Base-by-base conservation (phyloP, 2,113 vertebrate genomes). In the Pseudopipra pipra region DNA sequence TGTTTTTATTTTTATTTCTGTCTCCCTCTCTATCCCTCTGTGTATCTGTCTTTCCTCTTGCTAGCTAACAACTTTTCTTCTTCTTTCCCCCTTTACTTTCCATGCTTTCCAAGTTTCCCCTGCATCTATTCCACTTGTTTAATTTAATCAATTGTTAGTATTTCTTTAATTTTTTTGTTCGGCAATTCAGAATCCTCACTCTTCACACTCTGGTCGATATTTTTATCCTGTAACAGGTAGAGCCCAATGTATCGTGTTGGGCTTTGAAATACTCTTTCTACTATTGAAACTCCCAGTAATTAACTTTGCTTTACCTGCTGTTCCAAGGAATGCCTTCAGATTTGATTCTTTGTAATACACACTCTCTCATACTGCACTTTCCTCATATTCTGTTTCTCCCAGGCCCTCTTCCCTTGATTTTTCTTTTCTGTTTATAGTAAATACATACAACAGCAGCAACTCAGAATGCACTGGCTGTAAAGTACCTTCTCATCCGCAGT, bases 401-500 rank as follows among this genome's bases (percentile, higher is more conserved):
- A 73, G 47, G 67, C 72, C 68, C 51, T 85, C 72, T 93, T 86
- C 49, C 71, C 80, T 74, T 89, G 55, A 41, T 78, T 77, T 91
- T 87, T 80, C 46, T 55, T 74, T 83, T 33, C 82, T 82, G 43
- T 79, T 95, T 71, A 17, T 79, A 85, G 68, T 68, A 95, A 84
- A 81, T 70, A 61, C 61, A 61, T 59, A 67, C 75, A 94, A 59
- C 46, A 94, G 77, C 78, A 93, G n/a, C 89, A 92, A 76, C 63
- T 93, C 71, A 37, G 65, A 87, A 73, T 77, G 44, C 75, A 43
- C 37, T 33, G 47, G 15, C 55, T 72, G 33, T 87, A 89, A 89
- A 84, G 87, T 74, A 81, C 80, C 63, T 88, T 52, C 75, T 90
- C 80, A 65, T 87, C 74, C 77, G 89, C 83, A 95, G 91, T 89